A percentile compares a stretch with the other conserved stretches of the same genome.
Evolutionary conservation across 2,797 vertebrate genomes (phyloP).

Genomic region (Holocentrus rufus): DNA sequence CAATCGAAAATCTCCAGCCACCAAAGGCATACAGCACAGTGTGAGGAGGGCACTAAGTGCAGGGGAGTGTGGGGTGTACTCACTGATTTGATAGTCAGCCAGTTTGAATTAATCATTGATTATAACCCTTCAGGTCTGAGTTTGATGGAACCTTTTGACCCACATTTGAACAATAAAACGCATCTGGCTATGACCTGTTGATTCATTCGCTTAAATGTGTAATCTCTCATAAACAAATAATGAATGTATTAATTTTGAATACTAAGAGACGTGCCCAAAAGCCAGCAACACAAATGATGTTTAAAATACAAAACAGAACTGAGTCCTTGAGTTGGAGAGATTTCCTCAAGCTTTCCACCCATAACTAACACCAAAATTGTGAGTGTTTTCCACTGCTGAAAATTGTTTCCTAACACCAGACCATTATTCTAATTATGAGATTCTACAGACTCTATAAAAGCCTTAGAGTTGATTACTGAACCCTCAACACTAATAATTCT

Average conservation of each 20-base stretch:
- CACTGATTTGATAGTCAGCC: constrained; percentile 7
- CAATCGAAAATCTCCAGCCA: constrained; percentile 17
- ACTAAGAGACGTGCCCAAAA: constrained; percentile 48
- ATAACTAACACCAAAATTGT: constrained; percentile 6
- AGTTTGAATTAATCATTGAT: neutral
- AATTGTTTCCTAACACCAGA: constrained; percentile 9
- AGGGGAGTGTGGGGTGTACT: neutral
- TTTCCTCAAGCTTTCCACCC: constrained; percentile 57
- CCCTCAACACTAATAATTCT: constrained; percentile 34
- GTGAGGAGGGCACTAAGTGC: neutral
- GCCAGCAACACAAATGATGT: constrained; percentile 52
- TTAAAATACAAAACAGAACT: constrained; percentile 27
- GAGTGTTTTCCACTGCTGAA: constrained; percentile 28
- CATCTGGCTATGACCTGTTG: neutral
- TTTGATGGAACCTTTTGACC: no score
- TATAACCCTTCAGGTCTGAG: no score
- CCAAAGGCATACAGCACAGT: neutral
- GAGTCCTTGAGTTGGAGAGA: constrained; percentile 73
- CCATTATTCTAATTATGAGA: constrained; percentile 38
- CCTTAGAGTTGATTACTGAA: constrained; percentile 38
- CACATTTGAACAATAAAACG: no score
- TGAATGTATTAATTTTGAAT: neutral
- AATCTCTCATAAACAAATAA: neutral
- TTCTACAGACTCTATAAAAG: constrained; percentile 47
- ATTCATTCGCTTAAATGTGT: neutral